phyloP scores from a whole-genome alignment of 2,797 vertebrate genomes.

The Muscicapa striata region DNA sequence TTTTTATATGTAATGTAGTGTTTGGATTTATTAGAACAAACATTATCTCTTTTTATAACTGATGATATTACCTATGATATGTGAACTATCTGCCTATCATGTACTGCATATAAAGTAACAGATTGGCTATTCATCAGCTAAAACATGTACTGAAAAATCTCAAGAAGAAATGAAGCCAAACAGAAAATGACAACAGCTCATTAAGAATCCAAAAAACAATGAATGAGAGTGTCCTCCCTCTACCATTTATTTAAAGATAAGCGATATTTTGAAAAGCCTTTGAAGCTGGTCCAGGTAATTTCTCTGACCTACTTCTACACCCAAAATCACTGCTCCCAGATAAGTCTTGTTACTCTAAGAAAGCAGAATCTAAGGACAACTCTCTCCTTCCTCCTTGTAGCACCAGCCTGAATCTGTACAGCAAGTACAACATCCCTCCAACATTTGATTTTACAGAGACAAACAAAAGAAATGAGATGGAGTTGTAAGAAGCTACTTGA shows the following conservation, averaged over 20 bases:
- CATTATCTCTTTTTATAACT: background rate
- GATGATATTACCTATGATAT: background rate
- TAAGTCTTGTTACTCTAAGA: background rate
- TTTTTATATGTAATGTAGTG: background rate
- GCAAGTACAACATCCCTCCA: background rate
- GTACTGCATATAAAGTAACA: background rate
- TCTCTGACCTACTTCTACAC: background rate
- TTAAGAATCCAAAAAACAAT: background rate
- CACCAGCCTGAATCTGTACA: background rate
- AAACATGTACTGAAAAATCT: background rate
- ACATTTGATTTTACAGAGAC: background rate
- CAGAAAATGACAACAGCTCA: background rate
- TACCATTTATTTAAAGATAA: background rate
- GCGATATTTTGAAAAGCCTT: background rate
- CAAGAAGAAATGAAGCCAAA: background rate
- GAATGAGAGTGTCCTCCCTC: background rate
- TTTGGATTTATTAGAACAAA: background rate
- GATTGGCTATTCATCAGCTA: background rate
- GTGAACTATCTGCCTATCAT: background rate
- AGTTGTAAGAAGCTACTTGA: background rate
- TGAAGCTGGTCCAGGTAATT: background rate
- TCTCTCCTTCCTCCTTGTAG: fast-evolving
- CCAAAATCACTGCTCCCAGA: background rate
- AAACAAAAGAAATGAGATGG: background rate
- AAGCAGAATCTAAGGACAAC: background rate